Conservation (phyloP, 2,113 vertebrate genomes). For the Gnathonemus echidnorhynchus region DNA sequence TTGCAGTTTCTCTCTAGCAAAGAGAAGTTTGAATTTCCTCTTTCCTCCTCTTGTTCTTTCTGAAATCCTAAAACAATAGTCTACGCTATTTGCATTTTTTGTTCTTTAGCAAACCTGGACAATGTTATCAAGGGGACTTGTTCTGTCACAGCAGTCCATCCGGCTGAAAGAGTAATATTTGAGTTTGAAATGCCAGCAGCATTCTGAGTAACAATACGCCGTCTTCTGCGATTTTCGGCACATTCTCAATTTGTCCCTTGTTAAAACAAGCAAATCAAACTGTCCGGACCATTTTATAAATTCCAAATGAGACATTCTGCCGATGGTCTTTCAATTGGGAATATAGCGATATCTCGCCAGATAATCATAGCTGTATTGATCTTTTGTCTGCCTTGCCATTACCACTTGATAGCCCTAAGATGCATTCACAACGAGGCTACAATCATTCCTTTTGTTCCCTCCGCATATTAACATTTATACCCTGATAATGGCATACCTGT, state of each 20-base stretch:
- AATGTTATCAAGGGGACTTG: neutral
- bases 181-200: slow-evolving; percentile 31
- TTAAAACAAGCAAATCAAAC: slow-evolving; percentile 35
- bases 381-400: slow-evolving; percentile 5
- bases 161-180: slow-evolving; percentile 16
- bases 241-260: slow-evolving; percentile 44
- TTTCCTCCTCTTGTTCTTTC: neutral
- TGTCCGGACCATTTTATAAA: neutral
- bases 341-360: neutral
- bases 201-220: slow-evolving; percentile 39
- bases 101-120: neutral
- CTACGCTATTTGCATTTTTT: neutral
- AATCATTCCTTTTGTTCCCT: neutral
- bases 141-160: neutral
- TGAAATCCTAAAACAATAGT: neutral
- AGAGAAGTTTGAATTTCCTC: neutral
- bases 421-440: neutral
- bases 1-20: neutral
- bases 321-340: slow-evolving; percentile 37
- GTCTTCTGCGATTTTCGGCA: slow-evolving; percentile 29
- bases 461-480: neutral
- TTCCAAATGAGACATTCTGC: slow-evolving; percentile 29
- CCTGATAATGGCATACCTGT: neutral
- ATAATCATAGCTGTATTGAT: slow-evolving; percentile 7
- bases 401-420: neutral